phyloP scores from a whole-genome alignment of 2,113 vertebrate species.

The Ahaetulla prasina region DNA sequence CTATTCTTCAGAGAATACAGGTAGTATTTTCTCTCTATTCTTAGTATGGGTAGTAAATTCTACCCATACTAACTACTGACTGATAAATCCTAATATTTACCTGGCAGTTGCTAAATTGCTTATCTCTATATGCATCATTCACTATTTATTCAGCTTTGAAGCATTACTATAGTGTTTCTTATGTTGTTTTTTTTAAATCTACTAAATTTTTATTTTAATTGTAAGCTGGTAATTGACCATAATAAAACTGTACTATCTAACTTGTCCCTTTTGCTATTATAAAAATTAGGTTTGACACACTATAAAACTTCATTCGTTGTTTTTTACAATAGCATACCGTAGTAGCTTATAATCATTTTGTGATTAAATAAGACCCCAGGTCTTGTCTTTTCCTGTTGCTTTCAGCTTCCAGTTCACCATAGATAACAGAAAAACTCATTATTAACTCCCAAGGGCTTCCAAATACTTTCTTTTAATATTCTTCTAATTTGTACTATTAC shows the following conservation, averaged over 20 bases:
- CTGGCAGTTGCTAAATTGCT: not conserved
- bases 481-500: conserved; percentile 18
- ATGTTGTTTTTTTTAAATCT: not conserved
- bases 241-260: not conserved
- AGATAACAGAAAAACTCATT: conserved; percentile 29
- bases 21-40: not conserved
- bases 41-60: not conserved
- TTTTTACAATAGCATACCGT: not conserved
- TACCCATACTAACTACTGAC: not conserved
- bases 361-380: conserved; percentile 21
- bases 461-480: conserved; percentile 31
- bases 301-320: not conserved
- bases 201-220: not conserved
- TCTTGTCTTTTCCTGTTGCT: conserved; percentile 6
- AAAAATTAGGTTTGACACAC: not conserved
- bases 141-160: not conserved
- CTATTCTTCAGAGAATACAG: not conserved
- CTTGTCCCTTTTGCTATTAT: not conserved
- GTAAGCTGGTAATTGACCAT: not conserved
- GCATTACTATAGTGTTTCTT: not conserved
- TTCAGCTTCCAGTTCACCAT: conserved; percentile 4
- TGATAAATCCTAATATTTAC: not conserved
- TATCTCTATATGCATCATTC: not conserved
- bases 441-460: conserved; percentile 26
- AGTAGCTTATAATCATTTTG: conserved; percentile 18